Conservation (phyloP, 2,888 invertebrate genomes). For the Hirtodrosophila confusa region DNA sequence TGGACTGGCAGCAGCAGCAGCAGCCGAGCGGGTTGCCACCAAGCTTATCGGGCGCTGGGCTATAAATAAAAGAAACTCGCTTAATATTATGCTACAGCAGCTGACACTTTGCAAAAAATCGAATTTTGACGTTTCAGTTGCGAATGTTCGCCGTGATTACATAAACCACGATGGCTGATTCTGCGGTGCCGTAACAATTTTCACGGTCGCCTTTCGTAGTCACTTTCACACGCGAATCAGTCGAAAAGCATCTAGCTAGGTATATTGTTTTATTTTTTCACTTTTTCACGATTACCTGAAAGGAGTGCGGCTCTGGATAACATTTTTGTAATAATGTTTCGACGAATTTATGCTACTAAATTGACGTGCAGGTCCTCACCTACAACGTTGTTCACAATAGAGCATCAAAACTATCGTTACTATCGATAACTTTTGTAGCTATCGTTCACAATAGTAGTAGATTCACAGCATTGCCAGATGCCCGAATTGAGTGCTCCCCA, state of each 20-base stretch:
- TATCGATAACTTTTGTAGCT: constrained; percentile 19
- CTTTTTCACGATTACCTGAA: constrained; percentile 86
- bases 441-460: constrained; percentile 39
- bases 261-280: constrained; percentile 1
- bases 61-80: constrained; percentile 47
- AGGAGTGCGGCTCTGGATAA: constrained; percentile 88
- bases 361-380: constrained; percentile 52
- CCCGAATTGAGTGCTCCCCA: neutral
- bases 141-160: constrained; percentile 76
- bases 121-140: constrained; percentile 54
- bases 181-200: constrained; percentile 72
- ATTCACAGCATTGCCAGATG: constrained; percentile 27
- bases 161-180: constrained; percentile 78
- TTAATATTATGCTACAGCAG: constrained; percentile 10
- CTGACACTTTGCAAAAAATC: constrained; percentile 16
- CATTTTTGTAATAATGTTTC: constrained; percentile 85
- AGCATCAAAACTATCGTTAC: constrained; percentile 20
- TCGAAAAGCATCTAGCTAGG: neutral
- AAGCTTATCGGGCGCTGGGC: constrained; percentile 83
- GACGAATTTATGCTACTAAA: constrained; percentile 72
- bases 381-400: constrained; percentile 49
- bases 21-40: constrained; percentile 85
- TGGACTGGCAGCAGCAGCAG: constrained; percentile 85
- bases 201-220: constrained; percentile 53
- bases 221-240: constrained; percentile 24